Evolutionary conservation across 2,797 vertebrate species (phyloP), one percentile per base, ranked within the genome.

Genomic region (Pogonophryne albipinna): DNA sequence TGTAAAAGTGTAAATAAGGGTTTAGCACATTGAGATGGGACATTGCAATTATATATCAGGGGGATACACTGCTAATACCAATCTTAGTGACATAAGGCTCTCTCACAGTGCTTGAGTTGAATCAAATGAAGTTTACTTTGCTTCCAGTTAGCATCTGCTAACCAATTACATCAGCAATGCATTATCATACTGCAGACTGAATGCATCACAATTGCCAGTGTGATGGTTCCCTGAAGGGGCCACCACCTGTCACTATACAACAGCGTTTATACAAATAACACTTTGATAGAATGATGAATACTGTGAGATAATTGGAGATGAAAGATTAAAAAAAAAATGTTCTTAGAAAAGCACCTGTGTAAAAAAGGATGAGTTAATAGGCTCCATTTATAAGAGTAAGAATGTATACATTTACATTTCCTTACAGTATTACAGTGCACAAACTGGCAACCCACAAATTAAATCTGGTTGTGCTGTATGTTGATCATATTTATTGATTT

Each of bases 201-300:
- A 20, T 63, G 76, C 61, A 57, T 64, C 68, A 70, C 78, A 80
- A 57, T 67, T 31, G 20, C 44, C 55, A 19, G 10, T 58, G 66
- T 17, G 65, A 65, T 61, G 66, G 61, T 74, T 78, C 76, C 83
- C 85, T 53, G 47, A 71, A 78, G 78, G 69, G 60, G 38, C 44
- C 0, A 15, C 76, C 85, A 88, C 79, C 81, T 89, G 85, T 70
- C 71, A 56, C 23, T 44, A 63, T 47, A 63, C 63, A 73, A 49
- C 38, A 74, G 51, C 62, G 53, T 79, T 83, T 56, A 71, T 50
- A 66, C 62, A 67, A 79, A 80, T 57, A 78, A 77, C 50, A 84
- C 71, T 61, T 23, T 49, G 76, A 76, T 42, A 56, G 76, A 76
- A 78, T 74, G 69, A 78, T 65, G 66, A 84, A 71, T 66, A 58